A percentile compares a stretch with the other conserved stretches of the same genome.
These are phyloP conservation scores for Chiloscyllium plagiosum DNA, from an alignment of 2,113 vertebrate genomes.

Conservation along the genomic window DNA sequence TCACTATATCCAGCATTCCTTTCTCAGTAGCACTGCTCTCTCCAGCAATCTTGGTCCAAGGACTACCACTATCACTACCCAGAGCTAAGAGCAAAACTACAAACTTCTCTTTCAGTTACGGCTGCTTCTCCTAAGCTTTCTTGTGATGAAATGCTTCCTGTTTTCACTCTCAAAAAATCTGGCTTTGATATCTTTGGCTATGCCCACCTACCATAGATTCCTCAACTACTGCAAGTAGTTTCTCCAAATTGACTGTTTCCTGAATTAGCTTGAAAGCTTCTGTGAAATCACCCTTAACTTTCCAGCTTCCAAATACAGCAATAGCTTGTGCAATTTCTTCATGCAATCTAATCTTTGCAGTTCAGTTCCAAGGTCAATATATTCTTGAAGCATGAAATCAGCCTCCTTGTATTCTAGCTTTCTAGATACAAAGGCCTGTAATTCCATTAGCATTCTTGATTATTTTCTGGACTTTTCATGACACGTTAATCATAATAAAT, in stretches of 20 bases:
- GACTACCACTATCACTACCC: no score
- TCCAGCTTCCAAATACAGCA: neutral
- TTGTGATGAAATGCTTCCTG: neutral
- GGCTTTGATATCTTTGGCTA: neutral
- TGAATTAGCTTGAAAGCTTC: neutral
- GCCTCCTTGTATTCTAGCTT: no score
- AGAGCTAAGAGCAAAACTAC: no score
- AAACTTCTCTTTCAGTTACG: no score
- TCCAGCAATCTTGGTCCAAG: no score
- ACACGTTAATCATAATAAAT: no score
- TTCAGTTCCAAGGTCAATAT: neutral
- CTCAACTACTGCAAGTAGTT: neutral
- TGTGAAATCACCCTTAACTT: neutral
- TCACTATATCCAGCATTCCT: no score
- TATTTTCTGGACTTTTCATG: neutral
- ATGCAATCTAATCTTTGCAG: neutral
- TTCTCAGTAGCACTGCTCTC: no score
- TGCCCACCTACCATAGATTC: neutral
- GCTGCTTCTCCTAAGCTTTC: neutral
- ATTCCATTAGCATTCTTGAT: neutral
- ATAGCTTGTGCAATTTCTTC: neutral
- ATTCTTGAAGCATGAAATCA: neutral
- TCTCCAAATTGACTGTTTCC: neutral
- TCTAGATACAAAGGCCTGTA: neutral
- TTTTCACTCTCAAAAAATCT: neutral